phyloP scores from a whole-genome alignment of 2,888 invertebrate genomes.

The Agrotis segetum region DNA sequence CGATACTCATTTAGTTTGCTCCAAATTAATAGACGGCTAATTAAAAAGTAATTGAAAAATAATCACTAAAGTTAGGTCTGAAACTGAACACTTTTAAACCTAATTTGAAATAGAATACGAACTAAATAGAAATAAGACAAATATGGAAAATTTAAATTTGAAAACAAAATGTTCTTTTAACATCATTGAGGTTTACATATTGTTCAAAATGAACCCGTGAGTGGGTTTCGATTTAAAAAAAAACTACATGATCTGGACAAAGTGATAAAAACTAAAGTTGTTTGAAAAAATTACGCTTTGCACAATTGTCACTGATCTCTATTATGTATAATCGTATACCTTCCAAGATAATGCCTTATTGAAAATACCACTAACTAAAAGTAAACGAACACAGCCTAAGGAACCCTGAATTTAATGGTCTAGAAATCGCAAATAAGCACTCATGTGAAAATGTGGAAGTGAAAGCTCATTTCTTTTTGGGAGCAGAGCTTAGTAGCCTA shows the following conservation, averaged over 20 bases:
- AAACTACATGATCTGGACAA: neutral
- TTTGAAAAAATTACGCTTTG: too few relatives aligned
- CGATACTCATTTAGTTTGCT: slow-evolving; percentile 5
- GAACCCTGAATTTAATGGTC: slow-evolving; percentile 23
- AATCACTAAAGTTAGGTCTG: too few relatives aligned
- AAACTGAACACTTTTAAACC: neutral
- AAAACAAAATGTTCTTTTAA: neutral
- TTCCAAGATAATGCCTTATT: neutral
- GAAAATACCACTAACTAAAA: neutral
- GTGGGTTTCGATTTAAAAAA: neutral
- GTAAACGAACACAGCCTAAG: neutral
- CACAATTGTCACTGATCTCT: neutral
- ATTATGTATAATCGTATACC: neutral
- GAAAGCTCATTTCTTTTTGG: slow-evolving; percentile 1
- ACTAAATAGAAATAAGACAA: too few relatives aligned
- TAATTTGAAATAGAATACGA: too few relatives aligned
- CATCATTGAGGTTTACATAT: neutral
- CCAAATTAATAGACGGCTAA: neutral
- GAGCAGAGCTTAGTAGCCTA: neutral
- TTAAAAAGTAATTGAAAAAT: neutral
- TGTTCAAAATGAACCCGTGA: neutral
- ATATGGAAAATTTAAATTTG: neutral
- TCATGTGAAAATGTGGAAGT: neutral
- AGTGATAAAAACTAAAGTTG: neutral
- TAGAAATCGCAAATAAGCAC: slow-evolving; percentile 22